These are phyloP conservation scores for Nephrotoma flavescens DNA, from an alignment of 2,888 invertebrate species.

Conservation along the genomic window DNA sequence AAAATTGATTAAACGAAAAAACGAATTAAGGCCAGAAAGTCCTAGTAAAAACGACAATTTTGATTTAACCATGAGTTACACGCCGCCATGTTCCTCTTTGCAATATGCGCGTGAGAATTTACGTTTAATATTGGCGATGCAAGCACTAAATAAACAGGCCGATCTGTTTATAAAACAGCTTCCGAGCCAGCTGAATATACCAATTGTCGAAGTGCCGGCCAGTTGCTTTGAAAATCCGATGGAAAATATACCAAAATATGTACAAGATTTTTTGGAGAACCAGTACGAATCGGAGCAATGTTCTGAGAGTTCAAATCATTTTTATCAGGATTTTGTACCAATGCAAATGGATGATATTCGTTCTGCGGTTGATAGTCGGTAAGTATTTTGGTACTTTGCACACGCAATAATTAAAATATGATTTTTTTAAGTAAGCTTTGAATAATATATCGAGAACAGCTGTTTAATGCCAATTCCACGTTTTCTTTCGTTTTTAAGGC, in stretches of 20 bases:
- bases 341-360: background rate
- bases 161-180: background rate
- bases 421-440: background rate
- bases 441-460: background rate
- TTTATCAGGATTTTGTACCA: background rate
- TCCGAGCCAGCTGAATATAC: background rate
- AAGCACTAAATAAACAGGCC: background rate
- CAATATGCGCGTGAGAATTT: background rate
- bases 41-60: background rate
- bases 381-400: background rate
- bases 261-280: background rate
- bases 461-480: background rate
- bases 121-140: background rate
- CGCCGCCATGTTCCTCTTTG: background rate
- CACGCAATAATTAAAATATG: background rate
- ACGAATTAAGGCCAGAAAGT: background rate
- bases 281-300: background rate
- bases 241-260: conserved; percentile 10
- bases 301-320: background rate
- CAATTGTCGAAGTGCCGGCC: conserved; percentile 9
- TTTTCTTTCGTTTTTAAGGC: background rate
- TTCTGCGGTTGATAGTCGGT: background rate
- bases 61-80: background rate
- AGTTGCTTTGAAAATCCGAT: conserved; percentile 9
- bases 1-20: conserved; percentile 37